phyloP scores from a whole-genome alignment of 2,113 vertebrate genomes.

The Charina bottae region DNA sequence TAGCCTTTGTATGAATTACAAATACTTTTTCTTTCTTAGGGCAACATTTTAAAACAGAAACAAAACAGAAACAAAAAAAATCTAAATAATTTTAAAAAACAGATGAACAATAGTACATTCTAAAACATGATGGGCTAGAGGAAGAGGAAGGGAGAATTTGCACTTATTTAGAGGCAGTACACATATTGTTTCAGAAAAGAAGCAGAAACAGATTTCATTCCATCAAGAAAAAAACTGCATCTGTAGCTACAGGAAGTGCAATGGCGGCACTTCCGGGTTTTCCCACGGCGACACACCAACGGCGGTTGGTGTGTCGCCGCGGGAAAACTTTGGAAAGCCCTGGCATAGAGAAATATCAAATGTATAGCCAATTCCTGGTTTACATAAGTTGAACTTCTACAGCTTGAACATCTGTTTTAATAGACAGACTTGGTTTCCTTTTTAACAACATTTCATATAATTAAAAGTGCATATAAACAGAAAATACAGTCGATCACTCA shows the following conservation, averaged over 20 bases:
- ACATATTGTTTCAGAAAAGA: not conserved
- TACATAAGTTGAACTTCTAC: not conserved
- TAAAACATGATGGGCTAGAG: too few relatives aligned
- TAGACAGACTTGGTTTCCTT: not conserved
- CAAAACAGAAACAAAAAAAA: not conserved
- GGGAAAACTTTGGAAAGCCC: too few relatives aligned
- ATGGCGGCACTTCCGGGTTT: too few relatives aligned
- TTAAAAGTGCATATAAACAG: not conserved
- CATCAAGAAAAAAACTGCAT: not conserved
- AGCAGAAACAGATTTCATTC: not conserved
- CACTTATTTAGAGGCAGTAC: not conserved
- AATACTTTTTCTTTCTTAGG: not conserved
- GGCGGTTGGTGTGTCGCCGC: too few relatives aligned
- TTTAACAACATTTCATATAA: not conserved
- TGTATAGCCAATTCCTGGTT: not conserved
- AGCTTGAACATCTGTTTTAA: not conserved
- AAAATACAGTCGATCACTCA: not conserved
- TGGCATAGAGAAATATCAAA: too few relatives aligned
- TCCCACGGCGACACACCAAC: too few relatives aligned
- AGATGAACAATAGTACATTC: not conserved
- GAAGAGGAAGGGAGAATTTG: not conserved
- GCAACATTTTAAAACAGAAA: not conserved
- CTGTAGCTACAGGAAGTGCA: too few relatives aligned
- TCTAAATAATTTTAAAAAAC: not conserved
- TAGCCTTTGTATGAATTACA: not conserved